Base-by-base conservation (phyloP, 2,888 invertebrate genomes). In the Saturnia pavonia region DNA sequence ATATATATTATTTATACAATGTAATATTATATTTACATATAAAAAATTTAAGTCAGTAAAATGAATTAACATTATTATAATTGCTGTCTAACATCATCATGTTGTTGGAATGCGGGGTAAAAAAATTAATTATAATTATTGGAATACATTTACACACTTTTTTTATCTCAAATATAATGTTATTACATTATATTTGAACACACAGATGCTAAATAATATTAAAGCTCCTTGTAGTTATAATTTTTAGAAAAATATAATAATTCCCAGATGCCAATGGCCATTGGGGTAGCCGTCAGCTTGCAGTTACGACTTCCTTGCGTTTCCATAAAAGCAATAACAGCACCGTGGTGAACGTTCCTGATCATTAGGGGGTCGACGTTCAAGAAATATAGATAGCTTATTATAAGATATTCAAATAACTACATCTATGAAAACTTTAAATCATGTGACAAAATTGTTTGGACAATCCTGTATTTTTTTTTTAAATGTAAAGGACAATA, bases 271-370 rank as follows among this genome's bases (percentile, higher is more conserved):
- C n/a, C 40, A 34, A 40, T 65, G 65, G 40, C 22, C 65, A 65
- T 40, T 25, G 25, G n/a, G 12, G 27, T 60, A 71, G 70, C 70
- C 72, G 74, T 71, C 75, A 75, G 72, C 71, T 75, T 74, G 74
- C 48, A 70, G 74, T 75, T 77, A 77, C 74, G 51, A 72, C 69
- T 51, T 74, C 72, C 72, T 65, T 42, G 72, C 70, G 71, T 69
- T 63, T 66, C 72, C 69, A 72, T 73, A 74, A 74, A 72, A 71
- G 72, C 71, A 72, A 73, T 73, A 73, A 74, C 72, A 72, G 54
- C 68, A 54, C 54, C 12, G 68, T 54, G 57, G 27, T 68, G 40
- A 54, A 54, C 54, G 48, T 68, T 34, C 34, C 34, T 4, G 34
- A 34, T 4, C 34, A 34, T 34, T 68, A 68, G 19, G n/a, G n/a